A percentile compares a stretch with the other conserved stretches of the same genome.
Conservation (phyloP, 2,113 vertebrate genomes). For the Corythornis vintsioides region DNA sequence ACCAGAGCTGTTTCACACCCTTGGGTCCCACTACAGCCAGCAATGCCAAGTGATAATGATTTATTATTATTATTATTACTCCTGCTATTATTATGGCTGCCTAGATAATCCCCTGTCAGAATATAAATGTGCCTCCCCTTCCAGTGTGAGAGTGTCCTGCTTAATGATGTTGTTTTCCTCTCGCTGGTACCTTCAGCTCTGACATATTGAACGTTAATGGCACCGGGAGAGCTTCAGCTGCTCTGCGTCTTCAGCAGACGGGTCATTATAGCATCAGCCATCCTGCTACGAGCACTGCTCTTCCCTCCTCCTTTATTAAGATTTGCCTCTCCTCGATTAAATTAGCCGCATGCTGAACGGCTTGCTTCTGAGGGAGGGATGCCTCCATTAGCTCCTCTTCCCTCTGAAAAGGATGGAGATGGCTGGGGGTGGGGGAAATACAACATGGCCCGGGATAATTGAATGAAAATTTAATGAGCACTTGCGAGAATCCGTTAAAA, state of each 20-base stretch:
- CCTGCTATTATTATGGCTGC: conserved; percentile 40
- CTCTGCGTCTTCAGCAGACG: not conserved
- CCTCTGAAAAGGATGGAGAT: not conserved
- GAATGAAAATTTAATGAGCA: conserved; percentile 71
- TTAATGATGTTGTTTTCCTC: conserved; percentile 56
- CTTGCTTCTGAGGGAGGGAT: not conserved
- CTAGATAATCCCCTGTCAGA: conserved; percentile 48
- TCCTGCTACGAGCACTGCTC: not conserved
- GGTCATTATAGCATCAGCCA: conserved; percentile 39
- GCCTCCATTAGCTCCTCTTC: not conserved
- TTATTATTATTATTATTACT: conserved; percentile 37
- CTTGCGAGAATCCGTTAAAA: conserved; percentile 57
- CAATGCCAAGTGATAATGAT: conserved; percentile 26
- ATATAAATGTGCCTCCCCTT: conserved; percentile 28
- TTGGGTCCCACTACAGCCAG: conserved; percentile 1
- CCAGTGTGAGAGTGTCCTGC: not conserved
- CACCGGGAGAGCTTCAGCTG: not conserved
- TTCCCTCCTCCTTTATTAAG: conserved; percentile 33
- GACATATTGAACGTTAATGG: conserved; percentile 11
- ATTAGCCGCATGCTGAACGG: not conserved
- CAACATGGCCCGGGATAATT: not conserved
- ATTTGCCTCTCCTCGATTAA: conserved; percentile 39
- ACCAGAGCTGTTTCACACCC: not conserved
- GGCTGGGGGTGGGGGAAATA: not conserved
- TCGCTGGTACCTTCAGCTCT: conserved; percentile 14